A percentile compares a stretch with the other conserved stretches of the same genome.
Evolutionary conservation across 2,797 vertebrate genomes (phyloP).

Genomic region (Apogon hyalosoma): DNA sequence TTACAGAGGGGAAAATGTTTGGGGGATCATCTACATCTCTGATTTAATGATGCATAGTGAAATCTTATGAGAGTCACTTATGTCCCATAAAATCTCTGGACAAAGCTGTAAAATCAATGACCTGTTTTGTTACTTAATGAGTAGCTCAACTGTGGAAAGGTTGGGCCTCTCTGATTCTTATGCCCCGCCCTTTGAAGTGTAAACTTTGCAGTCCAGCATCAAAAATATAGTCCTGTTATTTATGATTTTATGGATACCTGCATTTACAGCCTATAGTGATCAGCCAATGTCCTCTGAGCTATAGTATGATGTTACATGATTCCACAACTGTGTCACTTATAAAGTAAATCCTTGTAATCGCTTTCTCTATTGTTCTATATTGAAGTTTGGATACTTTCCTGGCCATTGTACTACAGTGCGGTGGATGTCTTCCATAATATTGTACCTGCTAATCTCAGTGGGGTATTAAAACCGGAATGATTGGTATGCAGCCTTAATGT

Average conservation of each 20-base stretch:
- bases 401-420: constrained; percentile 53
- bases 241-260: constrained; percentile 17
- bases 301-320: constrained; percentile 11
- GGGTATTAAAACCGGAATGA: constrained; percentile 81
- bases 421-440: constrained; percentile 75
- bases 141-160: constrained; percentile 81
- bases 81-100: constrained; percentile 86
- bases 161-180: constrained; percentile 69
- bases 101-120: constrained; percentile 87
- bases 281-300: background rate
- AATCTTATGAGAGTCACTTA: constrained; percentile 88
- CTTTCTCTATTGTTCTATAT: constrained; percentile 24
- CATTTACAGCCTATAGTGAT: constrained; percentile 16
- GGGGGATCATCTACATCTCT: constrained; percentile 84
- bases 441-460: constrained; percentile 80
- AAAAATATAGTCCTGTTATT: constrained; percentile 26
- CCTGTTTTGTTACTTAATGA: constrained; percentile 87
- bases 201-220: constrained; percentile 55
- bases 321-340: constrained; percentile 13
- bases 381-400: constrained; percentile 49
- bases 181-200: constrained; percentile 56
- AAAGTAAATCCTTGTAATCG: background rate
- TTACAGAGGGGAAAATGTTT: constrained; percentile 83
- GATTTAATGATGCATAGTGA: constrained; percentile 88
- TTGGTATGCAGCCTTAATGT: constrained; percentile 81